Base-by-base conservation (phyloP, 2,888 invertebrate genomes). In the Colostygia pectinataria region DNA sequence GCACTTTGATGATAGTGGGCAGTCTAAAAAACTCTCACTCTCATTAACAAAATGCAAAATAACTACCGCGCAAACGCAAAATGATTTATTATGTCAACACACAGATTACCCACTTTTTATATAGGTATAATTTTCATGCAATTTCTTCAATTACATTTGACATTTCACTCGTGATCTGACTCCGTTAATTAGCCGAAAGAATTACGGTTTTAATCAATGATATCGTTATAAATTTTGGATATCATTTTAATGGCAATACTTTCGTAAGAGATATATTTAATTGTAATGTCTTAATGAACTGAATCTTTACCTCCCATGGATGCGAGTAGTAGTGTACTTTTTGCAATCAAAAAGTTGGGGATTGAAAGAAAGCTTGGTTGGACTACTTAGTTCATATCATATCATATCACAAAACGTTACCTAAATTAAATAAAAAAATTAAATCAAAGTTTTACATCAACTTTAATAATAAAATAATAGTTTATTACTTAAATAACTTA, bases 71-170 rank as follows among this genome's bases (percentile, higher is more conserved):
- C 43, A 43, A 50, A 57, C 51, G 57, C 56, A 53, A 61, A 43
- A 51, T 65, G 63, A 69, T 68, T 67, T 66, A 70, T 59, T 66
- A 57, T 65, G 63, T 65, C 67, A 69, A 66, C 60, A 58, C 55
- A 56, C 46, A 46, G 48, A 57, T 56, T 53, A 51, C 15, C 46
- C 58, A 64, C 52, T 54, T 63, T 59, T 59, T 59, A 61, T 55
- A 53, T 41, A 34, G 47, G 14, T 41, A 55, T 64, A 61, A 58
- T 57, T 68, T 63, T 63, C 58, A 44, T 57, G 60, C 61, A 71
- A 72, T 72, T 68, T 55, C 53, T 54, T 63, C 59, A 68, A 72
- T 73, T 73, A 71, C 53, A 57, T 71, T 59, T 71, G 68, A 65
- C 71, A 71, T 74, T 74, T 70, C 48, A 65, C 55, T 64, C 45